Conservation (phyloP, 2,113 vertebrate species). For the Myrmecophaga tridactyla region DNA sequence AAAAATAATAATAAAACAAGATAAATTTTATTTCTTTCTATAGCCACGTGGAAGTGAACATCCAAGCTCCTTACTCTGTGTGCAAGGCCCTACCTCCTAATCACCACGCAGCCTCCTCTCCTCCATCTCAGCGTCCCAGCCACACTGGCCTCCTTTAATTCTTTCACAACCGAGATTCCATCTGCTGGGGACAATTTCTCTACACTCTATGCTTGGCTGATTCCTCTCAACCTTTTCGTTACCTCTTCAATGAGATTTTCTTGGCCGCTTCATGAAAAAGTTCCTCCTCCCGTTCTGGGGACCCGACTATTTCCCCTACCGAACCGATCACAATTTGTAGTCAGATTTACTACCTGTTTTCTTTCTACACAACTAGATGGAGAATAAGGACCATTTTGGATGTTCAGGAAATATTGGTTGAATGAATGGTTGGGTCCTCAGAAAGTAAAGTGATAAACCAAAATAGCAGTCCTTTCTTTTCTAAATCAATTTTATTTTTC, state of each 20-base stretch:
- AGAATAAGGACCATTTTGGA: not conserved
- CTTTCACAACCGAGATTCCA: not conserved
- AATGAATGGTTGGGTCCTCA: not conserved
- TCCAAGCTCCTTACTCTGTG: not conserved
- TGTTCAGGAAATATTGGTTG: not conserved
- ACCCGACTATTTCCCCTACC: not conserved
- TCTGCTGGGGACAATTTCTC: not conserved
- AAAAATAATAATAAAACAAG: no score
- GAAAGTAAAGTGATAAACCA: not conserved
- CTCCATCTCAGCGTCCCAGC: not conserved
- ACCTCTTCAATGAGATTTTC: not conserved
- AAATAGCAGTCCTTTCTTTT: not conserved
- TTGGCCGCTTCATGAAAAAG: not conserved
- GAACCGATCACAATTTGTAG: not conserved
- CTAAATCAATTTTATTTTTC: not conserved
- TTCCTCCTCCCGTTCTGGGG: not conserved
- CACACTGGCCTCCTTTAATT: not conserved
- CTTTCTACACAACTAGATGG: not conserved
- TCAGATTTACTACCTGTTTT: not conserved
- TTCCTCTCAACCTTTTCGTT: not conserved
- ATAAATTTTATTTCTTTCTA: no score
- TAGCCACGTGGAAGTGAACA: not conserved
- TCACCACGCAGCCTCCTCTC: not conserved
- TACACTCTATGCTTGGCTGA: not conserved
- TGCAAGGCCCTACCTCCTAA: not conserved